phyloP scores from a whole-genome alignment of 2,113 vertebrate genomes.

The Rhagologus leucostigma region DNA sequence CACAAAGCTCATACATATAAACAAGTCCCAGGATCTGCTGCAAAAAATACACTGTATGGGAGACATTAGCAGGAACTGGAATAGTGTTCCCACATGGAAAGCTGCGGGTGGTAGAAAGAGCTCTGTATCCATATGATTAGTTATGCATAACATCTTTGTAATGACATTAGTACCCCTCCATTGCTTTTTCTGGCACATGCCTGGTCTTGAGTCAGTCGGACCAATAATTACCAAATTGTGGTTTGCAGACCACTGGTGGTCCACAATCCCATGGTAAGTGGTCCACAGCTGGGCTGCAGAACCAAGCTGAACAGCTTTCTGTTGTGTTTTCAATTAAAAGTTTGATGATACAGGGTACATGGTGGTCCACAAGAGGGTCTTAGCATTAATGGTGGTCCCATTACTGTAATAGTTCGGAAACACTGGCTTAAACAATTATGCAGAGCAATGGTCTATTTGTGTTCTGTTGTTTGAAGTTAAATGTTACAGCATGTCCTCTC shows the following conservation, averaged over 20 bases:
- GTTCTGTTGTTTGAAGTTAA: neutral
- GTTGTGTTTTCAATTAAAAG: neutral
- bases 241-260: constrained; percentile 50
- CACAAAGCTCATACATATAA: constrained; percentile 38
- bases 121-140: neutral
- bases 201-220: neutral
- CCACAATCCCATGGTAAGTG: neutral
- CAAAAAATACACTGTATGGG: constrained; percentile 18
- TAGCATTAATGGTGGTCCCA: constrained; percentile 27
- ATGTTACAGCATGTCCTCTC: neutral
- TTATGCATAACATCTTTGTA: neutral
- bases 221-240: neutral
- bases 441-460: neutral
- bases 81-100: constrained; percentile 1
- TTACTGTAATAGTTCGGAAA: constrained; percentile 1
- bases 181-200: constrained; percentile 36
- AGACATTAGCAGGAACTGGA: constrained; percentile 27
- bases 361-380: constrained; percentile 18
- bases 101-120: constrained; percentile 33
- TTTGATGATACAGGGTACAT: neutral
- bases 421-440: neutral
- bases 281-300: constrained; percentile 38
- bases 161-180: neutral
- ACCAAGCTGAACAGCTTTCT: neutral
- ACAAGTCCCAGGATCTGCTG: constrained; percentile 31